These are phyloP conservation scores for Allobates femoralis DNA, from an alignment of 2,797 vertebrate genomes.

Conservation along the genomic window DNA sequence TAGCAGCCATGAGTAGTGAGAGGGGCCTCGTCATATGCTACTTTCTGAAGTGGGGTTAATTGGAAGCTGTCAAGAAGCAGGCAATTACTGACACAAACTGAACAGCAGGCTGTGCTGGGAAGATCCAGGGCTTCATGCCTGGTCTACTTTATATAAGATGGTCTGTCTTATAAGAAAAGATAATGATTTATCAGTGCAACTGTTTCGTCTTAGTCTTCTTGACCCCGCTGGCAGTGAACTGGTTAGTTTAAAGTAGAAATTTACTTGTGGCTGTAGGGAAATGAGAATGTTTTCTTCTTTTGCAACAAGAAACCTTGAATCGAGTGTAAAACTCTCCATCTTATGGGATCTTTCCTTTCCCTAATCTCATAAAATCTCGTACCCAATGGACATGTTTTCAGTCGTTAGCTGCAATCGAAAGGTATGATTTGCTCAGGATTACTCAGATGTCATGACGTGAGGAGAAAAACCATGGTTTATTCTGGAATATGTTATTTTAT, in stretches of 20 bases:
- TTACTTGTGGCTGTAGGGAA: not conserved
- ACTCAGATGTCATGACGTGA: slow-evolving; percentile 1
- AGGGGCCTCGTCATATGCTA: slow-evolving; percentile 39
- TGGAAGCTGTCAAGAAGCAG: slow-evolving; percentile 61
- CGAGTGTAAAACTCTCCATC: not conserved
- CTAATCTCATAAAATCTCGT: slow-evolving; percentile 36
- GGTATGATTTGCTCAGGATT: not conserved
- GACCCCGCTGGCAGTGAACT: slow-evolving; percentile 14
- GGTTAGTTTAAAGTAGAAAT: slow-evolving; percentile 41
- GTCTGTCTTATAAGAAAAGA: slow-evolving; percentile 35
- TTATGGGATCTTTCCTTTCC: slow-evolving; percentile 19
- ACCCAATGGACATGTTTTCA: not conserved
- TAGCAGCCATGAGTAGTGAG: slow-evolving; percentile 34
- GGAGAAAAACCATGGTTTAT: not conserved
- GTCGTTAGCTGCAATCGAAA: not conserved
- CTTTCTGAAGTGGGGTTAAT: slow-evolving; percentile 63
- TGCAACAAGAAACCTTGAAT: not conserved
- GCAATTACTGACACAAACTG: slow-evolving; percentile 58
- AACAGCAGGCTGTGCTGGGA: slow-evolving; percentile 38
- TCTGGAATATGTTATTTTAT: slow-evolving; percentile 21
- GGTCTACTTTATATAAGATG: slow-evolving; percentile 48
- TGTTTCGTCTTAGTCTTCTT: not conserved
- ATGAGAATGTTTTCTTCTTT: not conserved
- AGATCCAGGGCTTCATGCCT: slow-evolving; percentile 55
- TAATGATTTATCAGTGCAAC: slow-evolving; percentile 50